These are phyloP conservation scores for Harpegnathos saltator DNA, from an alignment of 1,140 invertebrate genomes.

Conservation along the genomic window DNA sequence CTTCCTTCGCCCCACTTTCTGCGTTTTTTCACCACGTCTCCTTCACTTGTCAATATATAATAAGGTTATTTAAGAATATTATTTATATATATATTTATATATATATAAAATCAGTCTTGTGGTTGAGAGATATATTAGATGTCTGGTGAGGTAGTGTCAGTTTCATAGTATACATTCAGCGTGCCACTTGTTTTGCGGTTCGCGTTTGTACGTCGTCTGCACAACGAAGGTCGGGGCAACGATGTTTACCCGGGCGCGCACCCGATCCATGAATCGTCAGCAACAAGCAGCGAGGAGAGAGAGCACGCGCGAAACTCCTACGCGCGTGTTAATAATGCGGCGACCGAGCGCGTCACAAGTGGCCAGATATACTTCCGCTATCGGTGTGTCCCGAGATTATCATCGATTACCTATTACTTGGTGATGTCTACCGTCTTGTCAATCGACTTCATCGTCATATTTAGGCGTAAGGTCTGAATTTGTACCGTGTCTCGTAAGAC, in stretches of 20 bases:
- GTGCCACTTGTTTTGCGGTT: conserved; percentile 69
- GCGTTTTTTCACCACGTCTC: conserved; percentile 53
- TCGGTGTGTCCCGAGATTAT: conserved; percentile 68
- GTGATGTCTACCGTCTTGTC: conserved; percentile 55
- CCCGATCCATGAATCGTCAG: conserved; percentile 3
- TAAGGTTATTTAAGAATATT: conserved; percentile 24
- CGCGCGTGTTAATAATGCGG: too few species aligned
- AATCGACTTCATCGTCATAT: conserved; percentile 62
- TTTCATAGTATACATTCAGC: conserved; percentile 85
- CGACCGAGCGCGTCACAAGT: conserved; percentile 48
- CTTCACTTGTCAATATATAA: too few species aligned
- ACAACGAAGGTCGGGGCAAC: conserved; percentile 15
- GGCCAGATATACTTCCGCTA: conserved; percentile 39
- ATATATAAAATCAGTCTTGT: conserved; percentile 86
- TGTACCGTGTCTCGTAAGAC: conserved; percentile 82
- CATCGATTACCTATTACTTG: conserved; percentile 36
- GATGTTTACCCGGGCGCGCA: not conserved
- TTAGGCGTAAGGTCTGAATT: conserved; percentile 83
- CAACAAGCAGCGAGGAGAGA: conserved; percentile 16
- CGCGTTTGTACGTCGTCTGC: conserved; percentile 9
- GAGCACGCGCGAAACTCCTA: not conserved
- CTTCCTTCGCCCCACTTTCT: conserved; percentile 4
- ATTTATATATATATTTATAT: conserved; percentile 81
- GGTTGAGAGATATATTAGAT: conserved; percentile 86
- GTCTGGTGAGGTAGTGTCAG: conserved; percentile 85